phyloP scores from a whole-genome alignment of 1,140 invertebrate genomes.

The Rhagoletis pomonella region DNA sequence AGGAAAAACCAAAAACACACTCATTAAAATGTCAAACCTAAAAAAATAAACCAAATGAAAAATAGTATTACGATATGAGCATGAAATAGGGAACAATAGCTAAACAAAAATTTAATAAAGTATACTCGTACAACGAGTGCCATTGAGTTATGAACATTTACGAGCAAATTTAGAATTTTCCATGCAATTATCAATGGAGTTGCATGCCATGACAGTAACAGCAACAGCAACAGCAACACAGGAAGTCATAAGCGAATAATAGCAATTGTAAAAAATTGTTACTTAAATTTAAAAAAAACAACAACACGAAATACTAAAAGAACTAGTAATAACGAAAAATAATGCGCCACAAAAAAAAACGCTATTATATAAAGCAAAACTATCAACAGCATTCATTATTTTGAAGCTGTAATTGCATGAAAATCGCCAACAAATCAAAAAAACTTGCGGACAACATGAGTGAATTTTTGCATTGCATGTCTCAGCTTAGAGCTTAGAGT shows the following conservation, averaged over 20 bases:
- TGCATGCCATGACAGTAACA: slow-evolving; percentile 8
- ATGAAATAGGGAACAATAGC: no score
- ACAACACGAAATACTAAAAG: no score
- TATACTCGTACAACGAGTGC: no score
- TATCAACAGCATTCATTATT: slow-evolving; percentile 1
- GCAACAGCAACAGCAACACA: background rate
- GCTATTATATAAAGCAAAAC: no score
- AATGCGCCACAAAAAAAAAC: background rate
- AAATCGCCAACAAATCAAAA: slow-evolving; percentile 27
- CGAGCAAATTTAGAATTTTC: background rate
- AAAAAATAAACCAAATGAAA: no score
- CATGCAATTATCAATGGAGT: background rate
- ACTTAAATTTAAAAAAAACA: background rate
- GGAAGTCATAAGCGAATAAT: slow-evolving; percentile 24
- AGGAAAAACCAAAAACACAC: no score
- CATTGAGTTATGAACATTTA: background rate
- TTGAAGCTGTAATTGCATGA: slow-evolving; percentile 12
- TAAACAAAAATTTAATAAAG: no score
- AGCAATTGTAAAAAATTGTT: background rate
- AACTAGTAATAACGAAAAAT: background rate
- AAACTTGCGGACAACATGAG: slow-evolving; percentile 3
- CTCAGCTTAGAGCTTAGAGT: background rate
- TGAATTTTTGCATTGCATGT: background rate
- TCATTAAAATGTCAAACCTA: no score
- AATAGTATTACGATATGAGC: no score